Evolutionary conservation across 2,888 invertebrate species (phyloP).

Genomic region (Conistra vaccinii): DNA sequence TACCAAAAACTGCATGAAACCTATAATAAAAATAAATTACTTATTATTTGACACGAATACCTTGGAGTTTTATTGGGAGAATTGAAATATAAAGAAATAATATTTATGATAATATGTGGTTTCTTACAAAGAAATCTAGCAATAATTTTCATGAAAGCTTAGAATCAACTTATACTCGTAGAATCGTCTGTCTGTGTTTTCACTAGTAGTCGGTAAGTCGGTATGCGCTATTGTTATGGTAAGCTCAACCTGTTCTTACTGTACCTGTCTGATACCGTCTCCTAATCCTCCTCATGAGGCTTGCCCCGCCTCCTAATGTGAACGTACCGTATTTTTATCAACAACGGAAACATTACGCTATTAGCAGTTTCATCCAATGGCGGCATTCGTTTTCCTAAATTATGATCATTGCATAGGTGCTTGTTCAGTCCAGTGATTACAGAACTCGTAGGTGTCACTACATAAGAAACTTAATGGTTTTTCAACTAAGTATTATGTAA

Average conservation of each 20-base stretch:
- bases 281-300: conserved; percentile 48
- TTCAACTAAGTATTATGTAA: conserved; percentile 66
- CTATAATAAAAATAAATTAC: conserved; percentile 28
- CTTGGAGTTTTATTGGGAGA: background rate
- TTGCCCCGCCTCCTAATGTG: conserved; percentile 16
- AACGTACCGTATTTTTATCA: conserved; percentile 58
- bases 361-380: conserved; percentile 47
- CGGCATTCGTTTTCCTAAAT: conserved; percentile 60
- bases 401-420: conserved; percentile 60
- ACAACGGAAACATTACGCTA: conserved; percentile 53
- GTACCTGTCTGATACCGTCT: conserved; percentile 56
- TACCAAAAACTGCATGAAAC: conserved; percentile 44
- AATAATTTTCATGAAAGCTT: conserved; percentile 15
- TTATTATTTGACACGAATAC: conserved; percentile 16
- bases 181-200: conserved; percentile 23
- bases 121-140: background rate
- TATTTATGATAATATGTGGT: background rate
- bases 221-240: conserved; percentile 51
- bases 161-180: background rate
- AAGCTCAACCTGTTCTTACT: conserved; percentile 46
- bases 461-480: conserved; percentile 60
- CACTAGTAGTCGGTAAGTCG: conserved; percentile 28
- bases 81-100: conserved; percentile 1
- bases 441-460: conserved; percentile 60
- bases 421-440: conserved; percentile 60